These are phyloP conservation scores for Ericerus pela DNA, from an alignment of 1,140 invertebrate species.

Conservation along the genomic window DNA sequence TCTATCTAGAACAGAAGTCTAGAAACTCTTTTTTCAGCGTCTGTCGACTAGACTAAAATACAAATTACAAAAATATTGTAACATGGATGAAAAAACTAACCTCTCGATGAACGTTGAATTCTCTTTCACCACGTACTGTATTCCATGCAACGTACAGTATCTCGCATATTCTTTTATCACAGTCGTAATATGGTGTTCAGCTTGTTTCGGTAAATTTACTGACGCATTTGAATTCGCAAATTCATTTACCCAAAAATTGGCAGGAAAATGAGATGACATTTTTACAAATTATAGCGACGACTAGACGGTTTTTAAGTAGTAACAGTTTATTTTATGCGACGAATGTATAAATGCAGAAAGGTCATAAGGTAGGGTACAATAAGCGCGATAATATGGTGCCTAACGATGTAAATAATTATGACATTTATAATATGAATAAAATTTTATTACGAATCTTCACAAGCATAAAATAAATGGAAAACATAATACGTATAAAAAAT, in stretches of 20 bases:
- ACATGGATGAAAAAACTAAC: conserved; percentile 12
- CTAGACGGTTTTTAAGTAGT: too few relatives aligned
- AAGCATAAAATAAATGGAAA: too few relatives aligned
- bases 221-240: background rate
- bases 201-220: background rate
- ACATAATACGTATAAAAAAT: too few relatives aligned
- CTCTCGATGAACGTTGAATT: conserved; percentile 21
- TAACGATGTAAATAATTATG: too few relatives aligned
- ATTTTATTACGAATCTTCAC: too few relatives aligned
- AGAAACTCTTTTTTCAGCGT: background rate
- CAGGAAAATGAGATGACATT: too few relatives aligned
- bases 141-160: conserved; percentile 22
- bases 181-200: background rate
- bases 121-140: conserved; percentile 23
- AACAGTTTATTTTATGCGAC: too few relatives aligned
- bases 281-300: background rate
- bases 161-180: conserved; percentile 21
- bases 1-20: too few relatives aligned
- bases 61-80: background rate
- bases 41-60: background rate
- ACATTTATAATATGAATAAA: too few relatives aligned
- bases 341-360: too few relatives aligned
- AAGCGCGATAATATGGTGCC: too few relatives aligned
- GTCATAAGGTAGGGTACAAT: too few relatives aligned
- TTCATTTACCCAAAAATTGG: conserved; percentile 5